These are phyloP conservation scores for Onthophagus sagittarius DNA, from an alignment of 2,888 invertebrate genomes.

Conservation along the genomic window DNA sequence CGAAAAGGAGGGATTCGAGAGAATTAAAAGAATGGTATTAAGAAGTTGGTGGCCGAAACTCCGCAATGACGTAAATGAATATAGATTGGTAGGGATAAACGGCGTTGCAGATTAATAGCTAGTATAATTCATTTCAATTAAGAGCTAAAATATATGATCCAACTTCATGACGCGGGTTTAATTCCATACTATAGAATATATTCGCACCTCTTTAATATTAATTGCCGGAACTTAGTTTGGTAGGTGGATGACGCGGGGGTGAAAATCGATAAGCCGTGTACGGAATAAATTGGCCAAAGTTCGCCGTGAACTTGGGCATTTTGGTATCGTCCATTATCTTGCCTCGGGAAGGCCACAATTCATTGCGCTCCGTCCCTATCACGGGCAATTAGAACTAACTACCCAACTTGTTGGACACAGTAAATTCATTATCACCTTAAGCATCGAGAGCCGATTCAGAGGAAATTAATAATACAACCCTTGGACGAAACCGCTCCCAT, in stretches of 20 bases:
- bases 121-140: background rate
- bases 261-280: background rate
- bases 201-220: background rate
- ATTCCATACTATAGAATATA: background rate
- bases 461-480: background rate
- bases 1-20: too few species aligned
- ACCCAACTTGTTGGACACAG: slow-evolving; percentile 10
- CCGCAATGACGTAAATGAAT: background rate
- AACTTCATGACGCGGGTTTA: background rate
- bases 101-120: background rate
- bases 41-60: too few species aligned
- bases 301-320: background rate
- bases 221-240: background rate
- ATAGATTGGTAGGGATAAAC: background rate
- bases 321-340: background rate
- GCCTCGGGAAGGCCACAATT: background rate
- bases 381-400: slow-evolving; percentile 1
- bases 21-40: too few species aligned
- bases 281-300: background rate
- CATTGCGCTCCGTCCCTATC: background rate
- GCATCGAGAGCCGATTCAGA: background rate
- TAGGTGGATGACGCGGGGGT: background rate
- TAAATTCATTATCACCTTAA: slow-evolving; percentile 8
- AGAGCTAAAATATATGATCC: background rate
- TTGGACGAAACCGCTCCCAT: background rate